Evolutionary conservation across 2,888 invertebrate species (phyloP).

Genomic region (Chymomyza fuscimana): DNA sequence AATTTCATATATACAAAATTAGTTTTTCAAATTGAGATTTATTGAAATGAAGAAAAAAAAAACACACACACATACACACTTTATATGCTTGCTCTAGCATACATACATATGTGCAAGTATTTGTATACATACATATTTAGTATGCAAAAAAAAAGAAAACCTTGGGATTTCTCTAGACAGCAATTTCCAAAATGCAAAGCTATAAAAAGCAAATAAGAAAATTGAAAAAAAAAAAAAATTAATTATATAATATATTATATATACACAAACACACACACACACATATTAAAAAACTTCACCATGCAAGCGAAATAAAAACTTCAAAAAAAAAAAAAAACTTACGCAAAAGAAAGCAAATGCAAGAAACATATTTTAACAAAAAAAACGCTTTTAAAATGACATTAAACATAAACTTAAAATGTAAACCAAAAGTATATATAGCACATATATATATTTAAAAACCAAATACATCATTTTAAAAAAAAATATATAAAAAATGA

Average conservation of each 20-base stretch:
- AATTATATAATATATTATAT: background rate
- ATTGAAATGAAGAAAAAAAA: background rate
- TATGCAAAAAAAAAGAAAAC: background rate
- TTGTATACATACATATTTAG: background rate
- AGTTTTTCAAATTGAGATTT: background rate
- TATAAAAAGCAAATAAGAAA: background rate
- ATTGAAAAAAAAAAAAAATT: background rate
- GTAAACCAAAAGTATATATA: background rate
- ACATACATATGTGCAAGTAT: background rate
- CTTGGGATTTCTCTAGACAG: slow-evolving; percentile 3
- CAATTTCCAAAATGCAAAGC: background rate
- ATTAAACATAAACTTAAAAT: background rate
- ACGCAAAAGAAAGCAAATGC: background rate
- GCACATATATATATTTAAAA: slow-evolving; percentile 1
- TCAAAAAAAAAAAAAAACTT: background rate
- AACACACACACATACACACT: slow-evolving; percentile 25
- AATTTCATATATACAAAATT: background rate
- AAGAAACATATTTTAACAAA: background rate
- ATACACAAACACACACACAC: background rate
- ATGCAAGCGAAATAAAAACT: background rate
- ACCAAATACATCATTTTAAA: background rate
- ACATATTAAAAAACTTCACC: background rate
- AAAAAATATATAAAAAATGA: background rate
- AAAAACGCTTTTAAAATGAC: background rate
- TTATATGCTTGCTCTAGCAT: slow-evolving; percentile 11